Base-by-base conservation (phyloP, 2,113 vertebrate species). In the Hydrochoerus hydrochaeris region DNA sequence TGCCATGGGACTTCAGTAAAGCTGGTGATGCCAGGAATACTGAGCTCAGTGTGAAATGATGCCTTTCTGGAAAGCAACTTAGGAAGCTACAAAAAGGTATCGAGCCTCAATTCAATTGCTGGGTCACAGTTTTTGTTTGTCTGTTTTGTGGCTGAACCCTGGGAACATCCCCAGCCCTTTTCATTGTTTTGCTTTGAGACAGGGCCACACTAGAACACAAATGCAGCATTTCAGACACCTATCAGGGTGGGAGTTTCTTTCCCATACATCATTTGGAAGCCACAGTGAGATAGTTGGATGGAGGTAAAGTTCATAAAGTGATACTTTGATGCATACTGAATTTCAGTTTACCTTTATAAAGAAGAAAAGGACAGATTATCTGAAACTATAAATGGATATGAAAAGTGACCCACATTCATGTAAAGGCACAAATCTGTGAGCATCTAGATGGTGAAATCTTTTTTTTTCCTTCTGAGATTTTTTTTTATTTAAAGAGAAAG, bases 261-360 rank as follows among this genome's bases (percentile, higher is more conserved):
- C 57, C 57, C 57, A 5, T 58, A 58, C 1, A 28, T 65, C 30
- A 65, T 65, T 65, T 65, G 11, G 30, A 63, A 28, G 28, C 62
- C 62, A 9, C 28, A 30, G 63, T 32, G 63, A 32, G 63, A 14
- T 65, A 65, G 14, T 26, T 65, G 30, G 63, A 30, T 65, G 63
- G 63, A 90, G 41, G 1, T 71, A 69, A 83, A 88, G 44, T 67
- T 88, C 32, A 88, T 62, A 16, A 85, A 44, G 71, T 86, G 20
- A 58, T 54, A 83, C 89, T 16, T 69, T 92, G 63, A 88, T 63
- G 19, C 69, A 92, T 69, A 73, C 14, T 73, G 62, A 60, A 54
- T 83, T 97, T 96, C 80, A 88, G 28, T 69, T 86, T 93, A 92
- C 71, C 38, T 81, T 62, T 85, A 67, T 67, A 67, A 30, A 54